A percentile compares a stretch with the other conserved stretches of the same genome.
phyloP scores from a whole-genome alignment of 2,797 vertebrate genomes.

The Erpetoichthys calabaricus region DNA sequence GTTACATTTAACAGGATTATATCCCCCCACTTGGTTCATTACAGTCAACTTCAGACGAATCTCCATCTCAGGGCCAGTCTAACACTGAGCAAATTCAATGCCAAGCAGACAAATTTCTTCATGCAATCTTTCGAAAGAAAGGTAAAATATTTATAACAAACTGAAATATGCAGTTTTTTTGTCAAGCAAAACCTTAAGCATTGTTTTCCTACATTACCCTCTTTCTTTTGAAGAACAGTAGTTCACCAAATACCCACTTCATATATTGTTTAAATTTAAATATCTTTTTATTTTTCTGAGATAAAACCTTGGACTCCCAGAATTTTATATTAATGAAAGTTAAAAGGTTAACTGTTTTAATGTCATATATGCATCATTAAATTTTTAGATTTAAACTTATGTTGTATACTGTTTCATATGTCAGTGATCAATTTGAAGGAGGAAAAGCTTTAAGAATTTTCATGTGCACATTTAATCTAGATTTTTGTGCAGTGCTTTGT shows the following conservation, averaged over 20 bases:
- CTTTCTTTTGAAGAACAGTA: constrained; percentile 4
- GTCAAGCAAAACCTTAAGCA: too few relatives aligned
- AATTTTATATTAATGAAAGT: too few relatives aligned
- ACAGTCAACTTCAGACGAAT: constrained; percentile 82
- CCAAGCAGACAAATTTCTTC: constrained; percentile 90
- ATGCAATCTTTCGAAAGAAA: constrained; percentile 97
- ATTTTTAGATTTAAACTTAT: too few relatives aligned
- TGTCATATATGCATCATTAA: too few relatives aligned
- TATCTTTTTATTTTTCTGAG: background rate
- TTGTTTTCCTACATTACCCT: background rate
- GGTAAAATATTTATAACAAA: constrained; percentile 47
- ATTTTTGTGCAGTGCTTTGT: too few relatives aligned
- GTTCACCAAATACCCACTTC: constrained; percentile 5
- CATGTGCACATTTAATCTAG: too few relatives aligned
- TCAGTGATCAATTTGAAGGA: too few relatives aligned
- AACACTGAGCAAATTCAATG: constrained; percentile 89
- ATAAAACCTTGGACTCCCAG: too few relatives aligned
- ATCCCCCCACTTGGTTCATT: constrained; percentile 63
- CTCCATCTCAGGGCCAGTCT: constrained; percentile 82
- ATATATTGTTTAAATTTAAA: constrained; percentile 1
- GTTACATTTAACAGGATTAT: constrained; percentile 53
- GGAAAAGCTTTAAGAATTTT: too few relatives aligned
- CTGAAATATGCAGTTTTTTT: constrained; percentile 5
- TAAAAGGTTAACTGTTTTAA: too few relatives aligned
- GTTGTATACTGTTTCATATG: too few relatives aligned